Percentiles rank a stretch among this genome's conserved stretches.
Evolutionary conservation across 2,113 vertebrate species (phyloP).

Genomic region (Rostratula benghalensis): DNA sequence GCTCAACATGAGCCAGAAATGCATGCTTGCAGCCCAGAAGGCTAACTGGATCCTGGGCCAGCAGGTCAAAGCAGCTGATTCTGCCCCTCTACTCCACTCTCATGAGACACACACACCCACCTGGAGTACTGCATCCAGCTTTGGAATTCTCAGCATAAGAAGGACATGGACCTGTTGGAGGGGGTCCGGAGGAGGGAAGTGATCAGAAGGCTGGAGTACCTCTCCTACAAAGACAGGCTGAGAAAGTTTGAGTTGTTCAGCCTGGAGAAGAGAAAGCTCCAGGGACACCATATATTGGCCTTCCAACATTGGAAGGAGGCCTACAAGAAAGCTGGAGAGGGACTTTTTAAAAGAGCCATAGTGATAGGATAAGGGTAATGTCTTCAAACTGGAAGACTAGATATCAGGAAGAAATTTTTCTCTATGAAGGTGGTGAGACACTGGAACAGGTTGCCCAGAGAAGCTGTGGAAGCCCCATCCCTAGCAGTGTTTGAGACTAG

Average conservation of each 20-base stretch:
- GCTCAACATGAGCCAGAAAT: not conserved
- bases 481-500: not conserved
- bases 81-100: not conserved
- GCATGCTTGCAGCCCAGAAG: not conserved
- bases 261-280: not conserved
- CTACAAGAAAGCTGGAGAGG: not conserved
- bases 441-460: not conserved
- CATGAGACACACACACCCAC: not conserved
- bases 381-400: not conserved
- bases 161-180: not conserved
- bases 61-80: not conserved
- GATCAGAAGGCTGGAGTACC: not conserved
- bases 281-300: not conserved
- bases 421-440: not conserved
- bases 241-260: not conserved
- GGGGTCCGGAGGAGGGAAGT: not conserved
- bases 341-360: not conserved
- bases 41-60: not conserved
- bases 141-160: not conserved
- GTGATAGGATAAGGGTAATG: not conserved
- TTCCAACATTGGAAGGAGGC: not conserved
- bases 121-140: not conserved
- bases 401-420: not conserved
- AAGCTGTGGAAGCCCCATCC: not conserved
- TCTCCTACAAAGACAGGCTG: not conserved